Evolutionary conservation across 2,113 vertebrate species (phyloP).

Genomic region (Brachyhypopomus occidentalis): DNA sequence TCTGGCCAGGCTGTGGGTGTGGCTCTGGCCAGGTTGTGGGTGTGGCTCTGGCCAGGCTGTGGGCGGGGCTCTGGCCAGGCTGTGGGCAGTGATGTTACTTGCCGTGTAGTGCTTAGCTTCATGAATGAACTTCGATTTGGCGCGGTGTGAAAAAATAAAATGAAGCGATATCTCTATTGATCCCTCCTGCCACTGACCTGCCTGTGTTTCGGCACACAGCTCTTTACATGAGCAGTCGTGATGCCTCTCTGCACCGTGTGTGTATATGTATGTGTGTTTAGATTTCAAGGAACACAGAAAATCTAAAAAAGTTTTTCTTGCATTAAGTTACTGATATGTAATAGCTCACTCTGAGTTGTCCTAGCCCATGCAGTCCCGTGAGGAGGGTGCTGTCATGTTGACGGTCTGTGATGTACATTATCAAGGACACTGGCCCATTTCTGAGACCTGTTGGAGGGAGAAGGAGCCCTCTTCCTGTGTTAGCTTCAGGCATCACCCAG

Average conservation of each 20-base stretch:
- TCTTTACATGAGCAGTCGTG: conserved; percentile 24
- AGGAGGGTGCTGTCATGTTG: no score
- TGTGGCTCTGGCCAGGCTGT: not conserved
- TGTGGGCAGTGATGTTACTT: conserved; percentile 24
- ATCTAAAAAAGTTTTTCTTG: no score
- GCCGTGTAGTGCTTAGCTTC: conserved; percentile 49
- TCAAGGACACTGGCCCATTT: no score
- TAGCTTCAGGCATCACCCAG: no score
- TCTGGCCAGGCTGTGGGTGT: not conserved
- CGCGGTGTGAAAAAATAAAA: conserved; percentile 60
- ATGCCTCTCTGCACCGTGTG: conserved; percentile 43
- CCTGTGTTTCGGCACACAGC: conserved; percentile 65
- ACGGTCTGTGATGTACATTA: no score
- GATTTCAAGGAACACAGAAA: no score
- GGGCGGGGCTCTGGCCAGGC: not conserved
- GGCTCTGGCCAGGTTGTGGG: no score
- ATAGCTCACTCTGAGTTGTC: no score
- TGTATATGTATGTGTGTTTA: not conserved
- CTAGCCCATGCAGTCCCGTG: no score
- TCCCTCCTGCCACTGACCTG: conserved; percentile 66
- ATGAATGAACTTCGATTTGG: conserved; percentile 74
- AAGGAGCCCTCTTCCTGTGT: no score
- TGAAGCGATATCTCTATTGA: conserved; percentile 70
- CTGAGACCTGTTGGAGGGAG: no score
- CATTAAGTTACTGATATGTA: no score